Conservation (phyloP, 64 coral and sea anemone genomes). For the Montipora efflorescens region DNA sequence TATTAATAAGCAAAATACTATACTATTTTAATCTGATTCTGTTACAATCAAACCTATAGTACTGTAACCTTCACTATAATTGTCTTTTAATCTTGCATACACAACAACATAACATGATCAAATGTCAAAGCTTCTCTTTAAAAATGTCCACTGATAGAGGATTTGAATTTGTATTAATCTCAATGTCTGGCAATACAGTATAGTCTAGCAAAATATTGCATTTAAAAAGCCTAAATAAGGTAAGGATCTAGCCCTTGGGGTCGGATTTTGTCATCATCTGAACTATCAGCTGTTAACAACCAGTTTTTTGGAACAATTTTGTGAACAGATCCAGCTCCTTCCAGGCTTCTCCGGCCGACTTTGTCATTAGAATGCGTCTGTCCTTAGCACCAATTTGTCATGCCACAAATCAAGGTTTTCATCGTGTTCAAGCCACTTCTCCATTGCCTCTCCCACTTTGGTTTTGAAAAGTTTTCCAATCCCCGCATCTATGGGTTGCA, state of each 20-base stretch:
- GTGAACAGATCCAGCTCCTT: slow-evolving; percentile 8
- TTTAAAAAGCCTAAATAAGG: no score
- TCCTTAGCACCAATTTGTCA: slow-evolving; percentile 35
- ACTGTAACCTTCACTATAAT: no score
- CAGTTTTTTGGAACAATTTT: slow-evolving; percentile 34
- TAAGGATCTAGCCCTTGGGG: slow-evolving; percentile 2
- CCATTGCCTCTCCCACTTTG: slow-evolving; percentile 41
- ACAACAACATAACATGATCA: no score
- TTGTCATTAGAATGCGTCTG: slow-evolving; percentile 22
- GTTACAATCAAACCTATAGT: no score
- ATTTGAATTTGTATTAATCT: no score
- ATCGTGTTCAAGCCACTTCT: slow-evolving; percentile 36
- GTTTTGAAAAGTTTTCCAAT: slow-evolving; percentile 19
- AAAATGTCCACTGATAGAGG: not conserved
- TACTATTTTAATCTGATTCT: no score
- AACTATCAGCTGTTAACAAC: slow-evolving; percentile 19
- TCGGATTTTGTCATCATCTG: slow-evolving; percentile 8
- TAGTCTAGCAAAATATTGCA: no score
- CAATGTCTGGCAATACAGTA: no score
- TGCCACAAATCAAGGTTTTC: slow-evolving; percentile 26
- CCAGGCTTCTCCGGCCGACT: slow-evolving; percentile 21
- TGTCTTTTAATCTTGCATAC: no score
- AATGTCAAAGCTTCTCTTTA: not conserved
- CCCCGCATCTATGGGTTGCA: slow-evolving; percentile 58
- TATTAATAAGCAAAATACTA: no score